phyloP scores from a whole-genome alignment of 1,140 invertebrate genomes.

The Drosophila persimilis region DNA sequence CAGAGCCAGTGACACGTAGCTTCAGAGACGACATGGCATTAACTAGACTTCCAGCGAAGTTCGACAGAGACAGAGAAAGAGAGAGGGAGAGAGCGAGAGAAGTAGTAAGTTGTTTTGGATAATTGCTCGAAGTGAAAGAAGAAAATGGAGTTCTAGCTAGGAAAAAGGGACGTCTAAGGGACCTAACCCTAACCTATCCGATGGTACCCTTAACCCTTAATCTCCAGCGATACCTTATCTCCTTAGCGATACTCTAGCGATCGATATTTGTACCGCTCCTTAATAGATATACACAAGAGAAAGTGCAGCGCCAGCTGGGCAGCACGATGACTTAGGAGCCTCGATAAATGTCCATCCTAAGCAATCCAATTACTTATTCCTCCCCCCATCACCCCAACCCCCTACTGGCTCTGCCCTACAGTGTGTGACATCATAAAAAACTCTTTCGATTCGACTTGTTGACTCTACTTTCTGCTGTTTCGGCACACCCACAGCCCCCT shows the following conservation, averaged over 20 bases:
- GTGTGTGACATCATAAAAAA: conserved; percentile 33
- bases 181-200: no score
- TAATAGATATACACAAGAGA: no score
- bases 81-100: background rate
- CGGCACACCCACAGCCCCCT: background rate
- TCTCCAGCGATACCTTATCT: no score
- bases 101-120: no score
- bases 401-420: background rate
- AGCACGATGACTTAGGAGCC: conserved; percentile 11
- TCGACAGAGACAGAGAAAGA: background rate
- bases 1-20: conserved; percentile 38
- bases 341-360: conserved; percentile 33
- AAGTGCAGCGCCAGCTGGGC: no score
- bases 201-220: no score
- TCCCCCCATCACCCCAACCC: background rate
- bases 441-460: conserved; percentile 35
- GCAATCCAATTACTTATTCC: conserved; percentile 43
- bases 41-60: conserved; percentile 20
- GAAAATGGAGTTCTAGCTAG: no score
- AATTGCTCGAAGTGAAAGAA: no score
- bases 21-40: conserved; percentile 22
- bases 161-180: no score
- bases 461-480: conserved; percentile 43
- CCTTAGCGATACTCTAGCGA: no score
- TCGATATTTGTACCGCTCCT: no score